Evolutionary conservation across 2,797 vertebrate species (phyloP), one percentile per base, ranked within the genome.

Genomic region (Pseudocheirus occidentalis): DNA sequence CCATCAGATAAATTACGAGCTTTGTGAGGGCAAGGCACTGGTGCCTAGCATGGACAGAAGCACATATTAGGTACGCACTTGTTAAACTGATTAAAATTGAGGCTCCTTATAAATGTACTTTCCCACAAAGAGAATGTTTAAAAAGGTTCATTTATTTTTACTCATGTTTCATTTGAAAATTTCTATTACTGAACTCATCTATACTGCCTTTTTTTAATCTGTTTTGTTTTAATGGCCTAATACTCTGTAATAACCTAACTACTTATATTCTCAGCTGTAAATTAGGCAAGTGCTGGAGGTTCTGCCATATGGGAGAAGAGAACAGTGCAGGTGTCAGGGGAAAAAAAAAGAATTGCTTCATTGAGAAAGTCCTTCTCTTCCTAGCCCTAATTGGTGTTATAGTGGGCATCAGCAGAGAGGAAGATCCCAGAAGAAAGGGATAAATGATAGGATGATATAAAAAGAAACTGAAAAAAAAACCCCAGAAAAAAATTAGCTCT

Each of bases 321-420:
- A 95, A 93, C 21, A 27, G 46, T 73, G 27, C 18, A 96, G 96
- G 92, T 95, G 93, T 59, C 1, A 2, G 50, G 96, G 94, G 66
- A 92, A 34, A 31, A 55, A 54, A n/a, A 66, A 57, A 95, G 91
- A 92, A 87, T 62, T 62, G 90, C 73, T 95, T 96, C 1, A 0
- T 50, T 95, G 93, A 91, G 55, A 93, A 92, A 53, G 91, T 95
- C 94, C 93, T 54, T 56, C n/a, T 87, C 59, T 94, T 96, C 94
- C 92, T 94, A 93, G 56, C 92, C 94, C 92, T 96, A 89, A 29
- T 97, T 0, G 0, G 50, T 93, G 59, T 97, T 97, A 66, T 52
- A 66, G 0, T 95, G 57, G 97, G 92, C 94, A 54, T 93, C 0
- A 0, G 95, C 59, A 54, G 46, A 90, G 95, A 95, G 93, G 66